phyloP scores from a whole-genome alignment of 1,140 invertebrate species.

The Trachymyrmex septentrionalis region DNA sequence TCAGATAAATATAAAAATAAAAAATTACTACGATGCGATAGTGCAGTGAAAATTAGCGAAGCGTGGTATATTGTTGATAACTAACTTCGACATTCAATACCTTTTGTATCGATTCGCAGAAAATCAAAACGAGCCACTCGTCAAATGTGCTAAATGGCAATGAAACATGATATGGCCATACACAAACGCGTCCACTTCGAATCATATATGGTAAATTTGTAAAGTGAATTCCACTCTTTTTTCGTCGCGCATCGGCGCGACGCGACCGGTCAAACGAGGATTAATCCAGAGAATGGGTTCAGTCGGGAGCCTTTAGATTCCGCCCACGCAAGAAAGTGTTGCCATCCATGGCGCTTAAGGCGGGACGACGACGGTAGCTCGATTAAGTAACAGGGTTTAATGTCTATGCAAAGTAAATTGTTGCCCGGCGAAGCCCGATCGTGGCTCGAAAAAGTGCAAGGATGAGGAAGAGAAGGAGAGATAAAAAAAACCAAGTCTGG shows the following conservation, averaged over 20 bases:
- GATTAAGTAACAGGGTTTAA: slow-evolving; percentile 78
- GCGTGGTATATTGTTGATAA: slow-evolving; percentile 53
- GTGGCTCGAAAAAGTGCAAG: slow-evolving; percentile 56
- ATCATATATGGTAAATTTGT: slow-evolving; percentile 50
- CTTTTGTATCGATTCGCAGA: slow-evolving; percentile 23
- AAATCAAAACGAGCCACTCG: slow-evolving; percentile 63
- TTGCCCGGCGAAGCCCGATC: slow-evolving; percentile 56
- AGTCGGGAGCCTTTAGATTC: slow-evolving; percentile 43
- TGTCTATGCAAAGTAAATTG: slow-evolving; percentile 78
- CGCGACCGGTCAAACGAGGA: not conserved
- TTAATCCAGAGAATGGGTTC: slow-evolving; percentile 7
- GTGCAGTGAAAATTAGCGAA: slow-evolving; percentile 52
- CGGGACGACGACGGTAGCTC: slow-evolving; percentile 56
- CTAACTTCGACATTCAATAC: slow-evolving; percentile 48
- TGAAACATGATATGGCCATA: slow-evolving; percentile 54
- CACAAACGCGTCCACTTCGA: slow-evolving; percentile 34
- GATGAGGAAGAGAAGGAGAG: slow-evolving; percentile 7
- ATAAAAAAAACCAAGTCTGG: slow-evolving; percentile 43
- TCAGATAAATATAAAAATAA: slow-evolving; percentile 10
- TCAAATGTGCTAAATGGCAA: slow-evolving; percentile 59
- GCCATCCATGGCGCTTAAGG: slow-evolving; percentile 51
- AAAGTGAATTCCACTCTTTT: slow-evolving; percentile 8
- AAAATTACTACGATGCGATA: slow-evolving; percentile 3
- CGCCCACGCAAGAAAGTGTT: slow-evolving; percentile 59
- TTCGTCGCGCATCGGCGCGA: not conserved